Evolutionary conservation across 2,113 vertebrate species (phyloP), one percentile per base, ranked within the genome.

Genomic region (Sylvilagus bachmani): DNA sequence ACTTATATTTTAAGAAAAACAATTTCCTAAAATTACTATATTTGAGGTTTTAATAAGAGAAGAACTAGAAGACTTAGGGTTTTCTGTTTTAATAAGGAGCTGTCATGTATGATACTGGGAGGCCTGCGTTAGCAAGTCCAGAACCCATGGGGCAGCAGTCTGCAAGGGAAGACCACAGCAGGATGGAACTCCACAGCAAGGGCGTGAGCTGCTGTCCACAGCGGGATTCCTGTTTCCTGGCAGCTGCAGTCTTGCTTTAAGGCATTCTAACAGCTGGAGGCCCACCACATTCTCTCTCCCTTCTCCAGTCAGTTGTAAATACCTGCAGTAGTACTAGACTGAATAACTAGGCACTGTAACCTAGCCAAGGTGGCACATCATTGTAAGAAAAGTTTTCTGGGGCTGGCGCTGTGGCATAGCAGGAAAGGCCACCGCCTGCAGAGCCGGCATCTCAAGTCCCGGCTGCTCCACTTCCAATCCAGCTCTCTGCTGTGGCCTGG

Each of bases 11-110:
- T 70, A 94, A 85, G 38, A 71, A 86, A 89, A 94, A 29, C 22
- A 84, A 13, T 62, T 85, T 75, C 70, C 61, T 77, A 5, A 55
- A 73, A 25, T 73, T 17, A 78, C 49, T 84, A 11, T 61, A 22
- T 69, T 79, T 55, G 58, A 89, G 38, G 9, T 77, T 94, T 73
- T 67, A 94, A 29, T n/a, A 27, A 93, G n/a, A 92, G 77, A 93
- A 79, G 51, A 94, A 89, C 61, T 62, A 36, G 4, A 1, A 67
- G 62, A 44, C 33, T 17, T 21, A 11, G 24, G 49, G 6, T 13
- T 87, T 44, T 70, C 36, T 27, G 6, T 81, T 36, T 81, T 81
- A 80, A 61, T 6, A 67, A 36, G 44, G 21, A 64, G 64, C 58
- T 79, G 27, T 14, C 25, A 69, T 38, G 51, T 44, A 9, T 73